Conservation (phyloP, 2,113 vertebrate species). For the Cercocebus atys region DNA sequence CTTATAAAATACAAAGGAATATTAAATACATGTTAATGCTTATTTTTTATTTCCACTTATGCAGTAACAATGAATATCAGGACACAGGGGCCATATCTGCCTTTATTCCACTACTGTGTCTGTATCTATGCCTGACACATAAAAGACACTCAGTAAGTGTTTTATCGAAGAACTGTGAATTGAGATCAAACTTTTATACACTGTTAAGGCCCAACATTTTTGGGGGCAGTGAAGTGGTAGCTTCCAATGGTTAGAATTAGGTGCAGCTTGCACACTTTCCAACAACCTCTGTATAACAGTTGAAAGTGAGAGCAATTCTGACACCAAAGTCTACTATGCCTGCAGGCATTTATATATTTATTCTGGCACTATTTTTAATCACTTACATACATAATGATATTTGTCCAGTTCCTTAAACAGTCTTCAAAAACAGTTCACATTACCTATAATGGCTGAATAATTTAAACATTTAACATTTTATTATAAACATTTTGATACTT, state of each 20-base stretch:
- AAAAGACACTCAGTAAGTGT: background rate
- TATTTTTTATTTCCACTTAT: background rate
- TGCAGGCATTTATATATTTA: background rate
- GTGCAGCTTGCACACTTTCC: background rate
- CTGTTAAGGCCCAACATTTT: background rate
- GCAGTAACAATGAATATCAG: background rate
- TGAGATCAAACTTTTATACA: background rate
- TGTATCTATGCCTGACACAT: background rate
- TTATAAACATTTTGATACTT: background rate
- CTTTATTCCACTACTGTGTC: background rate
- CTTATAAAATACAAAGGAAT: background rate
- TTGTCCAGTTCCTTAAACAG: background rate
- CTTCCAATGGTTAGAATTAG: background rate
- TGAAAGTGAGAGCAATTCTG: background rate
- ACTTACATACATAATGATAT: background rate
- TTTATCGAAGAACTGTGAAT: background rate
- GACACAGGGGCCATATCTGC: background rate
- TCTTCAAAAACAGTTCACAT: background rate
- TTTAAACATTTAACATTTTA: background rate
- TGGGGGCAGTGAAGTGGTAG: background rate
- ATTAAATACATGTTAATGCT: background rate
- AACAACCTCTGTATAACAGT: background rate
- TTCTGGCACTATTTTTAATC: background rate
- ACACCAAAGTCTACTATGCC: background rate
- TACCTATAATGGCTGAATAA: background rate